A percentile compares a stretch with the other conserved stretches of the same genome.
Conservation (phyloP, 1,140 invertebrate species). For the Lasioglossum baleicum region DNA sequence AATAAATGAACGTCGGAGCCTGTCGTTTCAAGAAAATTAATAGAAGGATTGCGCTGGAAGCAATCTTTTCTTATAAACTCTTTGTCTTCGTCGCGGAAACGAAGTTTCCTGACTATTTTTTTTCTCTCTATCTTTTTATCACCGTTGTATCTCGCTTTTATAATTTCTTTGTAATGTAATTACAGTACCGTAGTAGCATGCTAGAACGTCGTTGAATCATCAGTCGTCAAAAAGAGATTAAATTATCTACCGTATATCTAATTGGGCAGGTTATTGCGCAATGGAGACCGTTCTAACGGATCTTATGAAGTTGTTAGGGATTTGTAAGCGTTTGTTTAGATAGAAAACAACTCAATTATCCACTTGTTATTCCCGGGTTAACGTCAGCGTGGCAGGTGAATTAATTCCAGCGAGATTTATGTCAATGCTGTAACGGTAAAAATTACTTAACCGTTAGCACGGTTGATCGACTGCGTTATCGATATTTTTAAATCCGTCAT, state of each 20-base stretch:
- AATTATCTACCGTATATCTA: not conserved
- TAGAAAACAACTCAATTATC: not conserved
- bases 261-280: not conserved
- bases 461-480: not conserved
- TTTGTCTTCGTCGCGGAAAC: too few species aligned
- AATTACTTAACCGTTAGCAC: not conserved
- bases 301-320: not conserved
- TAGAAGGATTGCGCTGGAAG: too few species aligned
- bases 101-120: too few species aligned
- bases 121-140: too few species aligned
- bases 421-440: not conserved
- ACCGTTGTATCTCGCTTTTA: too few species aligned
- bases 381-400: not conserved
- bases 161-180: too few species aligned
- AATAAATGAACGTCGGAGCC: too few species aligned
- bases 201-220: not conserved
- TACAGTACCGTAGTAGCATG: too few species aligned
- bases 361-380: not conserved
- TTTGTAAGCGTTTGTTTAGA: not conserved
- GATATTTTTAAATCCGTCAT: too few species aligned
- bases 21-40: too few species aligned
- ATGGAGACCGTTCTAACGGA: not conserved
- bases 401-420: not conserved
- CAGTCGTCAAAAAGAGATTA: not conserved
- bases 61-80: too few species aligned